Base-by-base conservation (phyloP, 2,888 invertebrate genomes). In the Erannis defoliaria region DNA sequence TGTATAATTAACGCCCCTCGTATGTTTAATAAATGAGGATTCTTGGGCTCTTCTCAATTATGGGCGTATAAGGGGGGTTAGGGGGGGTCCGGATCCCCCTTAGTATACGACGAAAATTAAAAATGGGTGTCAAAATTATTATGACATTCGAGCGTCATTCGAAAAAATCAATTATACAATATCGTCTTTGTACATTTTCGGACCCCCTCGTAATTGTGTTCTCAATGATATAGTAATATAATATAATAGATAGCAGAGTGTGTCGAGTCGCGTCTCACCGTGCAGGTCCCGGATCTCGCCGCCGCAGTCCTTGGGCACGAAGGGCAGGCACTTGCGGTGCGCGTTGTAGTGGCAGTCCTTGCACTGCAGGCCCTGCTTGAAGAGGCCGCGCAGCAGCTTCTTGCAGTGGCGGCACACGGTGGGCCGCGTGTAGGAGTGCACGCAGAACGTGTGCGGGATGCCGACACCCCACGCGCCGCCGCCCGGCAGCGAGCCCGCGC, bases 401-500 rank as follows among this genome's bases (percentile, higher is more conserved):
- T 98, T 98, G 94, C 99, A 99, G 86, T 96, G 95, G 76, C 98
- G 97, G 85, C 99, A 99, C 18, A 99, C 97, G 0, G 99, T 99
- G 55, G 99, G 99, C 50, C 98, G 94, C 46, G 98, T 99, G 93
- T 99, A 99, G 55, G 97, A 97, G 93, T 99, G 99, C 68, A 99
- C 95, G 80, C 98, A 97, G 92, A 99, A 99, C 5, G 99, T 99
- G 92, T 99, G 99, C 33, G 99, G 99, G 80, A 91, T 90, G 76
- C 86, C 87, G 31, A 74, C 74, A 42, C 33, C 62, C 53, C 43
- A 70, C 73, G 60, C 62, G 21, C 55, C 64, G 56, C 55, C 61
- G 51, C 62, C 55, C 40, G 62, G 62, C 46, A 72, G 29, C 94
- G 58, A 96, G 89, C 66, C 96, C 94, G 74, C 95, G 94, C 76